Base-by-base conservation (phyloP, 2,113 vertebrate genomes). In the Ptilorrhoa leucosticta region DNA sequence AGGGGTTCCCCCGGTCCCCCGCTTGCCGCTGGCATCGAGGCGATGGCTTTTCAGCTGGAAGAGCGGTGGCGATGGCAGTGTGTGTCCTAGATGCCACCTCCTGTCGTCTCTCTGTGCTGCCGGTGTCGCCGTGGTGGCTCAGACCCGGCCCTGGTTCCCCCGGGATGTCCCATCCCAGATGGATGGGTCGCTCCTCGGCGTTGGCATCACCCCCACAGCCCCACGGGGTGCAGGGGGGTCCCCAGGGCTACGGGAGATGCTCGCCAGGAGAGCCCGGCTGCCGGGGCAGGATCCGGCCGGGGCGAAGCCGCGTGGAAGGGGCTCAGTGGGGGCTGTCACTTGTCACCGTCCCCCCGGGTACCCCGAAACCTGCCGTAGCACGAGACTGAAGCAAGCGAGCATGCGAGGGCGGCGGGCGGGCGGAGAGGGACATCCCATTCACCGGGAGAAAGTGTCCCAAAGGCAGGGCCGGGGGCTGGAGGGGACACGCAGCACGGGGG, bases 361-460 rank as follows among this genome's bases (percentile, higher is more conserved):
- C 42, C 83, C 87, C 39, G 42, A 79, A 61, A 71, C 94, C 91
- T 96, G 92, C 93, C 68, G 37, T 96, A 95, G 86, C 90, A 96
- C 92, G 56, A 97, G 93, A 97, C 91, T 80, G 95, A 97, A 97
- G 97, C 96, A 94, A 97, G 96, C 96, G 48, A 96, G 95, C 97
- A 97, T 97, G 97, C 97, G 89, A 93, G 91, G 88, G 83, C 21
- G n/a, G 94, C 7, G 75, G 92, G 92, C 3, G 53, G 82, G 89
- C 17, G 18, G 71, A 91, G 78, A 48, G 69, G 68, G 78, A 58
- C 89, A 80, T 82, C 86, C 70, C 69, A 53, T 83, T 45, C 28
- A 88, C 73, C 89, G 54, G 77, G 70, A 72, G 58, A 87, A 45
- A 54, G 73, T 6, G 9, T 45, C 96, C 84, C 60, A 4, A 42